Base-by-base conservation (phyloP, 2,888 invertebrate genomes). In the Melipona beecheii region DNA sequence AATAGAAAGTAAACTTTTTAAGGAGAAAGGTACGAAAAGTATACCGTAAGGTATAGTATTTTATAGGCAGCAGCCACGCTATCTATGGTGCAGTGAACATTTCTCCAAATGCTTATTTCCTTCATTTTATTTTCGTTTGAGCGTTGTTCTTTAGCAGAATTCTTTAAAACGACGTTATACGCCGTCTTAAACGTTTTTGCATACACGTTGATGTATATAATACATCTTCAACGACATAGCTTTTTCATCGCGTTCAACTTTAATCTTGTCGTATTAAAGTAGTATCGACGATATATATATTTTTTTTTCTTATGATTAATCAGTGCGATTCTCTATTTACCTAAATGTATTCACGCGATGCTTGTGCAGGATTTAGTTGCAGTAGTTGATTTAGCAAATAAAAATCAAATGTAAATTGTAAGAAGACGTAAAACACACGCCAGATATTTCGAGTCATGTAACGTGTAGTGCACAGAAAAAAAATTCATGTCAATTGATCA, bases 381-480 rank as follows among this genome's bases (percentile, higher is more conserved):
- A 64, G 64, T 4, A 76, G 73, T 64, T 56, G 60, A 69, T 58
- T 68, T 76, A 77, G 70, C 17, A 24, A 60, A 62, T 82, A 65
- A 31, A 68, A 9, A 27, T 2, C 21, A n/a, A n/a, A 36, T 68
- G n/a, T 31, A 52, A 65, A 64, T 58, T 60, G 58, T 64, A 19
- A 19, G 9, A 71, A 65, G 50, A 4, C 2, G 11, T 36, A 6
- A 36, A 27, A 27, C 27, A 27, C 31, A 31, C 62, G 49, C 27
- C 6, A 24, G 56, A 69, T 74, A 50, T 54, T 2, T 11, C n/a
- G n/a, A 58, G 24, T 36, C 15, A n/a, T 43, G 43, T 56, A 70
- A 54, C 24, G 21, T 0, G 72, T 83, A 83, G 36, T 52, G 62
- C 56, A 73, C 24, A 50, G 60, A 56, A 72, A 56, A 36, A 56